phyloP scores from a whole-genome alignment of 2,113 vertebrate genomes.

The Notothenia rossii region DNA sequence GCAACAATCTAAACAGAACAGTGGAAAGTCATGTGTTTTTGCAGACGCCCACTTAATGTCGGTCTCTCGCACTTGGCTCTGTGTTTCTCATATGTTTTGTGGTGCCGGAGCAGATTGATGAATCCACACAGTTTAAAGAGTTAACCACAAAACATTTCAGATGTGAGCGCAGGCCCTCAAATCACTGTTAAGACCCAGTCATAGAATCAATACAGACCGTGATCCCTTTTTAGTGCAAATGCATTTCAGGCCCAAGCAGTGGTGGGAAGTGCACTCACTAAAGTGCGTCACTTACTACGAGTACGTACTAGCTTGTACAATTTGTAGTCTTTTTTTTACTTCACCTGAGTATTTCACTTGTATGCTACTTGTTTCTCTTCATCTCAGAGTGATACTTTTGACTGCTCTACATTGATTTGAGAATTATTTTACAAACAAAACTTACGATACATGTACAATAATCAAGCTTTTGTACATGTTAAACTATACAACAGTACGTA shows the following conservation, averaged over 20 bases:
- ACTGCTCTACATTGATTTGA: too few species aligned
- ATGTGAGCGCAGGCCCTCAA: slow-evolving; percentile 2
- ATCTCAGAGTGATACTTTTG: too few species aligned
- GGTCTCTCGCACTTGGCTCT: slow-evolving; percentile 44
- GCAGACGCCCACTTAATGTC: slow-evolving; percentile 75
- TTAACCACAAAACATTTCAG: slow-evolving; percentile 32
- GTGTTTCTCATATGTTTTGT: slow-evolving; percentile 56
- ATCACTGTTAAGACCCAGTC: background rate
- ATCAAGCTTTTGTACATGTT: too few species aligned
- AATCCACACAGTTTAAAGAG: slow-evolving; percentile 8
- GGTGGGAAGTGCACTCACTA: too few species aligned
- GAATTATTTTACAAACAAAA: too few species aligned
- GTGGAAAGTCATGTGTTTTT: slow-evolving; percentile 68
- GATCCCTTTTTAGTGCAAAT: background rate
- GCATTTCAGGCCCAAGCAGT: background rate
- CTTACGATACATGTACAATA: too few species aligned
- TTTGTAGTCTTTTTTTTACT: too few species aligned
- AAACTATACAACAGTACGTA: too few species aligned
- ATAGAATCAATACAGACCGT: background rate
- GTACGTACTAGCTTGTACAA: too few species aligned
- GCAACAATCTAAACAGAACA: slow-evolving; percentile 58
- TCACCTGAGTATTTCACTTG: too few species aligned
- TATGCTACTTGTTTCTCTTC: too few species aligned
- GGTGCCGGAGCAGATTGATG: slow-evolving; percentile 53
- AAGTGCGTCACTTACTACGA: too few species aligned